Evolutionary conservation across 2,888 invertebrate genomes (phyloP).

Genomic region (Xestobium rufovillosum): DNA sequence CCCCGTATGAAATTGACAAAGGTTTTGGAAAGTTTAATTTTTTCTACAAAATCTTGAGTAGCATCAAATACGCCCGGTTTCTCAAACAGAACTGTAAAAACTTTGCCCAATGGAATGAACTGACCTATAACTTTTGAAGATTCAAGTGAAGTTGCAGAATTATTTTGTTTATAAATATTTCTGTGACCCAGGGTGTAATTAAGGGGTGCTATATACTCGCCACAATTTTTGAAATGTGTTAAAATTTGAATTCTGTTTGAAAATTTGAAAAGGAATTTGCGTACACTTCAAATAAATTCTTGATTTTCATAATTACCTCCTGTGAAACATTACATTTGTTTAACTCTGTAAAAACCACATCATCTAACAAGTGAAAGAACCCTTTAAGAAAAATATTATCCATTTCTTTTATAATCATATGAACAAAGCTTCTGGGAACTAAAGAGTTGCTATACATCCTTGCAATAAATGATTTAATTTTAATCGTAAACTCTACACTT

Average conservation of each 20-base stretch:
- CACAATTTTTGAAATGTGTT: neutral
- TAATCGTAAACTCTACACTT: no score
- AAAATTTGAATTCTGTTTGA: neutral
- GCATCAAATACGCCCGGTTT: constrained; percentile 2
- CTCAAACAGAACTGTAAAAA: constrained; percentile 4
- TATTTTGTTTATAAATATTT: neutral
- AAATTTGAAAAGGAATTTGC: neutral
- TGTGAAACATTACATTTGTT: neutral
- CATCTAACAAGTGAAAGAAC: no score
- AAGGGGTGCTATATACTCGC: neutral
- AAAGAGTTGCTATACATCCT: constrained; percentile 1
- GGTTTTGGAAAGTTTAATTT: constrained; percentile 4
- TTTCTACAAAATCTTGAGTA: neutral
- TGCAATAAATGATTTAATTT: neutral
- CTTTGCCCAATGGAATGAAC: constrained; percentile 3
- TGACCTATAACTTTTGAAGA: neutral
- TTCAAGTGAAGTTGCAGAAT: neutral
- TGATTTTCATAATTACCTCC: neutral
- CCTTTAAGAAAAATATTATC: no score
- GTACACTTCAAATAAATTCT: neutral
- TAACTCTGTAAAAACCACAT: neutral
- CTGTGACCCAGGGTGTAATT: neutral
- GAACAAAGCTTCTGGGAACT: constrained; percentile 2
- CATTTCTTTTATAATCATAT: neutral
- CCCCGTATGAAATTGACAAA: constrained; percentile 10